Evolutionary conservation across 2,888 invertebrate species (phyloP).

Genomic region (Acronicta leporina): DNA sequence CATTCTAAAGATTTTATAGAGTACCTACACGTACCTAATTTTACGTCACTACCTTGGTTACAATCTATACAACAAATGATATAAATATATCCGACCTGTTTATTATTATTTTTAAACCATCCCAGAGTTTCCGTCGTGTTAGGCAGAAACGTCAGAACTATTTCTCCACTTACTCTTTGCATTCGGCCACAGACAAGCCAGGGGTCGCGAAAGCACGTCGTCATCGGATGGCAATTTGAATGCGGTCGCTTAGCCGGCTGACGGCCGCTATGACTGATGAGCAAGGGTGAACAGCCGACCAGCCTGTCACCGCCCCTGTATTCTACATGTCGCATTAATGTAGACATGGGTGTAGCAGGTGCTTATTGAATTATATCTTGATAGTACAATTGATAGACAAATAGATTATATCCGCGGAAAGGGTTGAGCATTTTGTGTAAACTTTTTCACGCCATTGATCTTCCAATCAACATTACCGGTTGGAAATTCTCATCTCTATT

Average conservation of each 20-base stretch:
- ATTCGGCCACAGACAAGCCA: slow-evolving; percentile 77
- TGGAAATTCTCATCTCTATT: not conserved
- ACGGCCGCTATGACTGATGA: slow-evolving; percentile 87
- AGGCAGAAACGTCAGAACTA: slow-evolving; percentile 29
- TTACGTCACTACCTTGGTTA: no score
- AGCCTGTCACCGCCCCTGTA: slow-evolving; percentile 81
- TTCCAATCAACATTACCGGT: not conserved
- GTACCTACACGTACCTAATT: no score
- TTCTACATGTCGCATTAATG: slow-evolving; percentile 79
- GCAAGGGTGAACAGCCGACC: slow-evolving; percentile 87
- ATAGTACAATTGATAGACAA: slow-evolving; percentile 39
- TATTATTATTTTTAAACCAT: not conserved
- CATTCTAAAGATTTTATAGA: no score
- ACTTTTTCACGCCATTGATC: not conserved
- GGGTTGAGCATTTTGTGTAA: not conserved
- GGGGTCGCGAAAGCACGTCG: slow-evolving; percentile 87
- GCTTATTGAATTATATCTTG: slow-evolving; percentile 60
- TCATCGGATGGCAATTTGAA: slow-evolving; percentile 88
- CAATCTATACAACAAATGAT: no score
- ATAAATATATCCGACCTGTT: no score
- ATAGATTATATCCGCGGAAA: slow-evolving; percentile 23
- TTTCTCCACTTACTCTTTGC: slow-evolving; percentile 58
- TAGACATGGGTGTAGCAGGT: slow-evolving; percentile 74
- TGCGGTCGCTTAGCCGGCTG: slow-evolving; percentile 87
- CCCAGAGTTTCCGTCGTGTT: not conserved